Evolutionary conservation across 2,113 vertebrate genomes (phyloP), one percentile per base, ranked within the genome.

Genomic region (Phycodurus eques): DNA sequence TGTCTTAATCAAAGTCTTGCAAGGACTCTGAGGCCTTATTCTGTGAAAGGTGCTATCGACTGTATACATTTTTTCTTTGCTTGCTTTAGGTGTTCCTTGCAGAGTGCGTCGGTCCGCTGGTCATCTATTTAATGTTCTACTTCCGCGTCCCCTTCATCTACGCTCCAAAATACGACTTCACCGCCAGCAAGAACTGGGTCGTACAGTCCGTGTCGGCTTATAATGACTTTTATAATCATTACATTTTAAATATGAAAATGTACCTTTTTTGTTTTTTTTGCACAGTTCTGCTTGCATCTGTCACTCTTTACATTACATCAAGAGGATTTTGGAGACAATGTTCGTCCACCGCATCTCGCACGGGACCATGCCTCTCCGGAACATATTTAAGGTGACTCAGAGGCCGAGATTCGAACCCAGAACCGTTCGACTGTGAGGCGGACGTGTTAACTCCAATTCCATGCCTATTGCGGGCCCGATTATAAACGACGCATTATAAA

Each of bases 81-180:
- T 43, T 27, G 20, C 63, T 12, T 65, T 35, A 98, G 96, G 96
- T 98, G 64, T 98, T 98, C 89, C 91, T 98, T 60, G 89, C 94
- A 0, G 96, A 98, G 80, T 97, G 95, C 0, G 90, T 90, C 0
- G 96, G 95, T 8, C 95, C 96, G 0, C 92, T 98, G 20, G 78
- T 96, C 77, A 94, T 98, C 74, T 98, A 97, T 80, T 83, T 98
- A 80, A 94, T 96, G 86, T 97, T 98, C 87, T 98, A 97, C 85
- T 95, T 96, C 84, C 92, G 95, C 8, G 92, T 96, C 12, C 95
- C 95, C 54, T 95, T 98, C 85, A 95, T 97, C 84, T 98, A 98
- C 2, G 90, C 93, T 39, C 92, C 90, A 12, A 95, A 94, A 79
- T 92, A 96, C 0, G 95, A 96, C 90, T 96, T 96, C 91, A 95